Evolutionary conservation across 1,140 invertebrate genomes (phyloP), one percentile per base, ranked within the genome.

Genomic region (Papilio machaon): DNA sequence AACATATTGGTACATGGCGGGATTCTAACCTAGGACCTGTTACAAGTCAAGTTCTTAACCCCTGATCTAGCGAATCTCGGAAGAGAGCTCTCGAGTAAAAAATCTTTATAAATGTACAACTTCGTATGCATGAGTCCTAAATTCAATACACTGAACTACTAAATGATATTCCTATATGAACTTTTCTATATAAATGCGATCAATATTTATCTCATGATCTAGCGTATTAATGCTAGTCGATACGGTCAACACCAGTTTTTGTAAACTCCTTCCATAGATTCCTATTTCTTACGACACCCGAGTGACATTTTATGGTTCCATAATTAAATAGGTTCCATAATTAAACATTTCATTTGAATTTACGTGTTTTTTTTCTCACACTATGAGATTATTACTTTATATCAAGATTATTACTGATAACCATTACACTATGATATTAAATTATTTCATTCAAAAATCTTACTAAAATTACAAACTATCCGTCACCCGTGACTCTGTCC

Each of bases 201-300:
- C 77, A 77, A 81, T 84, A 84, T 75, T 82, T 80, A 77, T 35
- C 30, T 79, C 82, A 49, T 54, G 80, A 80, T 77, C 79, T 38
- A 67, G 35, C 77, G 52, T 23, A 46, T 30, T 80, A 75, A 73
- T 60, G 23, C 23, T 30, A 30, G 54, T 76, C 73, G 35, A 67
- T 82, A 81, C 79, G 78, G 82, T 58, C 35, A 54, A 64, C 60
- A 13, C 82, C 3, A 73, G 58, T 85, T 85, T 85, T 85, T 83
- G 67, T 47, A 5, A 43, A 54, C 19, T 7, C 15, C 74, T 52
- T 79, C 17, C 54, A 23, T 19, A 47, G 75, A 79, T 79, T 67
- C 54, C 77, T n/a, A 80, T 70, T 70, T 64, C 73, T 80, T 82
- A 80, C 64, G 43, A 23, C 46, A 73, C n/a, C 46, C 13, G 17